phyloP scores from a whole-genome alignment of 2,113 vertebrate species.

The Sinosuthora webbiana region DNA sequence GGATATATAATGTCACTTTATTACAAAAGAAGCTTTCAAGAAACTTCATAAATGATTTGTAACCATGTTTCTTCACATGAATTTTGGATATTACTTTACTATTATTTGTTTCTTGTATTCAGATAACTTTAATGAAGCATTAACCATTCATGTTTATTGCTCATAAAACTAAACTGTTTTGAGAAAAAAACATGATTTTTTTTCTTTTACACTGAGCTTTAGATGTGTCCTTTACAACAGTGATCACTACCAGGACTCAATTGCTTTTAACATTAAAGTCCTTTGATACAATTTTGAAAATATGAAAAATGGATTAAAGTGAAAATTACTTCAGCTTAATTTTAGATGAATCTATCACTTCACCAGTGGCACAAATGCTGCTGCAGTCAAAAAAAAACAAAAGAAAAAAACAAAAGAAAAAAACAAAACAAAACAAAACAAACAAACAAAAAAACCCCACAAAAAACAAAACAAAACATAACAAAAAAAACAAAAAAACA shows the following conservation, averaged over 20 bases:
- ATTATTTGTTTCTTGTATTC: not conserved
- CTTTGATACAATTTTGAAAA: not conserved
- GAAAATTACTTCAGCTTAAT: not conserved
- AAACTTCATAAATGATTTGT: not conserved
- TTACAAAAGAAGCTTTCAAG: not conserved
- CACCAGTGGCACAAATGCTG: not conserved
- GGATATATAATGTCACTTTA: not conserved
- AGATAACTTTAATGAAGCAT: not conserved
- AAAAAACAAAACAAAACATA: too few species aligned
- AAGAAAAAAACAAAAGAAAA: too few species aligned
- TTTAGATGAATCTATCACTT: not conserved
- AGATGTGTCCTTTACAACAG: not conserved
- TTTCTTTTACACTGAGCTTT: not conserved
- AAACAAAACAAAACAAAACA: too few species aligned
- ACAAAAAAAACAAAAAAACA: not conserved
- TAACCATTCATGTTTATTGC: not conserved
- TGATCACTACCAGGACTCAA: not conserved
- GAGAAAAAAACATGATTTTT: not conserved
- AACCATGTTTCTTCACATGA: not conserved
- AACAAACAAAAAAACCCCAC: too few species aligned
- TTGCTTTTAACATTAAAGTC: not conserved
- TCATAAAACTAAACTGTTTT: not conserved
- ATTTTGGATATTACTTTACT: not conserved
- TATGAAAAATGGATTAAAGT: not conserved
- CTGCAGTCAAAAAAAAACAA: not conserved